Percentiles rank a stretch among this genome's conserved stretches.
Conservation (phyloP, 2,797 vertebrate species). For the Tinamus major region DNA sequence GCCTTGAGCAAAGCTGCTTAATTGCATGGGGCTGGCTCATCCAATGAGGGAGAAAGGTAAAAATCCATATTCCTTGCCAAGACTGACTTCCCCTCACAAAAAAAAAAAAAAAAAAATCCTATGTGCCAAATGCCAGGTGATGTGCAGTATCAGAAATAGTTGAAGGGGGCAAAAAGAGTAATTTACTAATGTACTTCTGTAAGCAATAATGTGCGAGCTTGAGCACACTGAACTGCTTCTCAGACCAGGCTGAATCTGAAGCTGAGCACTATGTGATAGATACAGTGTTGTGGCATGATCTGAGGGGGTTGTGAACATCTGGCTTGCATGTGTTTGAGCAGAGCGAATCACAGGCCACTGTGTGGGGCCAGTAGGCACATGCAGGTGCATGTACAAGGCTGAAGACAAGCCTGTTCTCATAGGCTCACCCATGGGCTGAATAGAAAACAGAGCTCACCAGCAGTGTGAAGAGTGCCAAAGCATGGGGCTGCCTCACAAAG, state of each 20-base stretch:
- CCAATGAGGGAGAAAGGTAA: constrained; percentile 59
- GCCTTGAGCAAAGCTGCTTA: constrained; percentile 63
- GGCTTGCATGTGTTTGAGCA: neutral
- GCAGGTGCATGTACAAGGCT: neutral
- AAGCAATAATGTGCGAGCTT: fast-evolving
- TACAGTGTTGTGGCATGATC: neutral
- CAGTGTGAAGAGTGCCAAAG: neutral
- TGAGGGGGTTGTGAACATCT: neutral
- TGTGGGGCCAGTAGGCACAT: neutral
- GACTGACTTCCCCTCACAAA: neutral
- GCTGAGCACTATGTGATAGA: neutral
- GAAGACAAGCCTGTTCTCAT: neutral
- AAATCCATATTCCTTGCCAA: neutral
- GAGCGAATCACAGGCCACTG: neutral
- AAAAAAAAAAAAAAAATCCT: neutral
- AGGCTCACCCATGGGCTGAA: neutral
- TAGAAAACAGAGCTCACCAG: neutral
- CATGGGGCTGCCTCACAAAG: neutral
- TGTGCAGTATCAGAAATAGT: neutral
- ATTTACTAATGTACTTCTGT: neutral
- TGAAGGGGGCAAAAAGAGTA: neutral
- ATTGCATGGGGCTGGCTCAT: constrained; percentile 39
- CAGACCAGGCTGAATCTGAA: neutral
- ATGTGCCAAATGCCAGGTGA: neutral
- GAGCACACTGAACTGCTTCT: neutral